phyloP scores from a whole-genome alignment of 2,797 vertebrate species.

The Pantherophis alleghaniensis region DNA sequence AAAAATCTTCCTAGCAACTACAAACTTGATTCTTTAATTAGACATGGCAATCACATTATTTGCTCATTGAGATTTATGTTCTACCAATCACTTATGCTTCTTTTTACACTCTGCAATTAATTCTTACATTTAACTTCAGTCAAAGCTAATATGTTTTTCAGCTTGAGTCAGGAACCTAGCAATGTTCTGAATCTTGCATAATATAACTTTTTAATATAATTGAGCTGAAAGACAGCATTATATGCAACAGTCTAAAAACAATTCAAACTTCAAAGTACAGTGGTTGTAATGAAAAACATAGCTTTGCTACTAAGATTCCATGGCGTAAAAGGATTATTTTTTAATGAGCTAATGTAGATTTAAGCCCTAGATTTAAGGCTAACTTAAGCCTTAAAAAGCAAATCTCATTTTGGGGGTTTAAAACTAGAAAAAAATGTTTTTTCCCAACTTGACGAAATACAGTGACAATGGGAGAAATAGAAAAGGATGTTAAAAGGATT shows the following conservation, averaged over 20 bases:
- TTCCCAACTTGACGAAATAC: neutral
- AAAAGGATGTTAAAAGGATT: neutral
- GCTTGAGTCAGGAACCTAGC: neutral
- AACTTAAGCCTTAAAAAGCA: neutral
- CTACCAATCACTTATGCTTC: neutral
- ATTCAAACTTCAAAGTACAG: neutral
- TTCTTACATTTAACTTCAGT: neutral
- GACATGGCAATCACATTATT: neutral
- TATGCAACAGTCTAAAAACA: neutral
- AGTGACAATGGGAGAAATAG: neutral
- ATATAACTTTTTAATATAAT: neutral
- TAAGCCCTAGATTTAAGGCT: neutral
- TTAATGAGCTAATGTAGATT: neutral
- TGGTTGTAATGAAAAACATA: neutral
- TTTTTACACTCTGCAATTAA: neutral
- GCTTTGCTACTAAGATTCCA: constrained; percentile 12
- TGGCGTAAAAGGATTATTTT: constrained; percentile 17
- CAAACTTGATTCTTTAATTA: neutral
- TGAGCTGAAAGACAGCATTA: neutral
- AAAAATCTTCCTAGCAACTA: neutral
- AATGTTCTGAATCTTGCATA: neutral
- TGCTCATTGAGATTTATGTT: neutral
- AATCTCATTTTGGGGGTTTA: neutral
- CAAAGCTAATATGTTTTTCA: neutral
- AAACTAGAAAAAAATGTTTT: neutral